Percentiles rank a stretch among this genome's conserved stretches.
These are phyloP conservation scores for Enteromius trimaculatus DNA, from an alignment of 2,797 vertebrate genomes.

Conservation along the genomic window DNA sequence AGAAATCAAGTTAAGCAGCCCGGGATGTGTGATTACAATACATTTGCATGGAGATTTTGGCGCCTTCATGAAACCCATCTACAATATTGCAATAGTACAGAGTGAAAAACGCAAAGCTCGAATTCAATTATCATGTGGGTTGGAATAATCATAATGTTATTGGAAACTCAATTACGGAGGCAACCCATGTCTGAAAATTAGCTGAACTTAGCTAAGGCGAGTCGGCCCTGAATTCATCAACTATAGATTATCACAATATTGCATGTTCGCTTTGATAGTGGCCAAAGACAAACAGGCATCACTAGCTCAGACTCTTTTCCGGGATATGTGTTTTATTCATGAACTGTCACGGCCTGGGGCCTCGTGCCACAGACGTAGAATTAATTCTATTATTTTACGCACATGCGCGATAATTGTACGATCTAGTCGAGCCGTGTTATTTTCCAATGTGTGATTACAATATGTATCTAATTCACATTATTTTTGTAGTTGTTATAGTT, in stretches of 20 bases:
- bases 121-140: slow-evolving; percentile 99
- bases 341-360: slow-evolving; percentile 94
- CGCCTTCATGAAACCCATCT: slow-evolving; percentile 81
- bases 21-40: slow-evolving; percentile 87
- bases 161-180: slow-evolving; percentile 99
- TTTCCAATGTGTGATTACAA: slow-evolving; percentile 65
- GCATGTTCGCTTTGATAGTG: slow-evolving; percentile 99
- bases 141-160: slow-evolving; percentile 99
- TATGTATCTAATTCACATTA: slow-evolving; percentile 78
- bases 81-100: slow-evolving; percentile 98
- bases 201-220: slow-evolving; percentile 98
- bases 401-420: slow-evolving; percentile 98
- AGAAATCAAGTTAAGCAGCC: slow-evolving; percentile 98
- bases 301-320: slow-evolving; percentile 78
- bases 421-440: slow-evolving; percentile 92
- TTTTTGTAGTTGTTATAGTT: slow-evolving; percentile 73
- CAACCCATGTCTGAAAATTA: slow-evolving; percentile 99
- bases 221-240: slow-evolving; percentile 99
- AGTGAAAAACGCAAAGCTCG: slow-evolving; percentile 80
- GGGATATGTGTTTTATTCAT: slow-evolving; percentile 99
- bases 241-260: slow-evolving; percentile 99
- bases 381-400: slow-evolving; percentile 99
- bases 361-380: slow-evolving; percentile 94
- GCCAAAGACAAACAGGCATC: slow-evolving; percentile 98
- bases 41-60: slow-evolving; percentile 65